Percentiles rank a stretch among this genome's conserved stretches.
These are phyloP conservation scores for Troides aeacus DNA, from an alignment of 2,888 invertebrate genomes.

Conservation along the genomic window DNA sequence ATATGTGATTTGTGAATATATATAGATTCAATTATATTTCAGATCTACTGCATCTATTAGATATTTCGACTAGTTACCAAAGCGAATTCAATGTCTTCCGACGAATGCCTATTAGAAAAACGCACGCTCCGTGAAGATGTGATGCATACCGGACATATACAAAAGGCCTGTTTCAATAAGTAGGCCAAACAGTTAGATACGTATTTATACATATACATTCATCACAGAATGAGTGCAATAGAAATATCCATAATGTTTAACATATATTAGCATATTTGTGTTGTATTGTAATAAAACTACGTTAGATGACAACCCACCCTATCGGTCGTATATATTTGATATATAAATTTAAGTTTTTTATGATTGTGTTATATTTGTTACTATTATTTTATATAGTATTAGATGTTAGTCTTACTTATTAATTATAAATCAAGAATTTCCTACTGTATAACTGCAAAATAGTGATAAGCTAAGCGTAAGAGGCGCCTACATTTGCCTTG, in stretches of 20 bases:
- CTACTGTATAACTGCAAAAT: too few relatives aligned
- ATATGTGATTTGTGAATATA: too few relatives aligned
- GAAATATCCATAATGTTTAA: neutral
- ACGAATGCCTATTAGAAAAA: neutral
- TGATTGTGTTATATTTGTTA: too few relatives aligned
- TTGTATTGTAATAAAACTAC: neutral
- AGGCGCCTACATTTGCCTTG: too few relatives aligned
- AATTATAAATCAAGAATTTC: too few relatives aligned
- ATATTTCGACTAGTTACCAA: neutral
- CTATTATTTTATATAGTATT: too few relatives aligned
- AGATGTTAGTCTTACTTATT: too few relatives aligned
- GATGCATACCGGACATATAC: neutral
- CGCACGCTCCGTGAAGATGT: neutral
- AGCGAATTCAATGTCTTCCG: constrained; percentile 1
- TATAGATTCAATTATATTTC: neutral
- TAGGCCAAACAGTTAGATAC: neutral
- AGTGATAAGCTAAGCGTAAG: too few relatives aligned
- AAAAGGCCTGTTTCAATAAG: neutral
- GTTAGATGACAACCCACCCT: too few relatives aligned
- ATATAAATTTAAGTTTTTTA: too few relatives aligned
- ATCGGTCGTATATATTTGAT: too few relatives aligned
- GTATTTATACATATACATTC: neutral
- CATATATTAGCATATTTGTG: neutral
- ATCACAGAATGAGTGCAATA: neutral
- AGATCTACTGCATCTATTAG: neutral